Evolutionary conservation across 2,113 vertebrate genomes (phyloP).

Genomic region (Crotophaga sulcirostris): DNA sequence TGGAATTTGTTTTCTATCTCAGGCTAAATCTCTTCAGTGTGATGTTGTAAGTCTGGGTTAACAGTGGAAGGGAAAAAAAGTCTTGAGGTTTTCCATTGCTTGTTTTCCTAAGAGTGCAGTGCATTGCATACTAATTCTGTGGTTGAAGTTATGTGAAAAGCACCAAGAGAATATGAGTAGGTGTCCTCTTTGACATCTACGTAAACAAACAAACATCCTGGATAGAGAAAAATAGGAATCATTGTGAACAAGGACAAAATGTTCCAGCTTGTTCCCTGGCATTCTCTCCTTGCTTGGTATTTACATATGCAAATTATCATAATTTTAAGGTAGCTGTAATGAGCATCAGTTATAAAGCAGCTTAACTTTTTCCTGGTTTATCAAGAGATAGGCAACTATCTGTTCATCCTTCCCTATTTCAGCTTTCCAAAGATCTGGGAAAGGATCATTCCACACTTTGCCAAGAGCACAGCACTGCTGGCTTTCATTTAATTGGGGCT

Average conservation of each 20-base stretch:
- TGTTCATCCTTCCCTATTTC: not conserved
- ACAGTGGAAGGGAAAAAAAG: constrained; percentile 5
- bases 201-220: constrained; percentile 43
- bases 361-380: not conserved
- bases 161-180: constrained; percentile 22
- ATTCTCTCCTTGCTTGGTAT: not conserved
- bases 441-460: not conserved
- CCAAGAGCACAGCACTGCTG: constrained; percentile 16
- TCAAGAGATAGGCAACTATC: not conserved
- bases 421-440: constrained; percentile 22
- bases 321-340: not conserved
- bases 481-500: not conserved
- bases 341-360: not conserved
- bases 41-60: not conserved
- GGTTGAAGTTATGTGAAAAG: not conserved
- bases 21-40: not conserved
- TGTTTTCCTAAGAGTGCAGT: not conserved
- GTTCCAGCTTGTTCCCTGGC: not conserved
- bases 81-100: constrained; percentile 1
- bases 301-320: not conserved
- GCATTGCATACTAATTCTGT: not conserved
- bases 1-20: constrained; percentile 29
- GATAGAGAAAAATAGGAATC: constrained; percentile 18
- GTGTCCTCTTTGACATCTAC: constrained; percentile 37
- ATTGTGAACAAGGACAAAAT: not conserved